A percentile compares a stretch with the other conserved stretches of the same genome.
These are phyloP conservation scores for Chamaetylas fuelleborni DNA, from an alignment of 2,113 vertebrate genomes.

Conservation along the genomic window DNA sequence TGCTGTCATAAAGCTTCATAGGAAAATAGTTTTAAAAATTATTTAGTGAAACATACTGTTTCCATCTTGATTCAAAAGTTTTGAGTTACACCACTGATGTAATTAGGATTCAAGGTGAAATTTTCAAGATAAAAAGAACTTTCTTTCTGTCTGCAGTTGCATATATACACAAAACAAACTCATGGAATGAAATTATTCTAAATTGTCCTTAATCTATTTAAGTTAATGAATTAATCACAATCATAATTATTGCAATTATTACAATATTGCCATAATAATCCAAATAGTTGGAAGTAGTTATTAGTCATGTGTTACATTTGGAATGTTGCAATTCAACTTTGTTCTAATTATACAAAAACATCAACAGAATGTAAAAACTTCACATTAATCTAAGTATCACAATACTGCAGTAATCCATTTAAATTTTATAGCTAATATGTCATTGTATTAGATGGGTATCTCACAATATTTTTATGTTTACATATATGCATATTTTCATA, in stretches of 20 bases:
- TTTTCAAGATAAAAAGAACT: neutral
- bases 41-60: neutral
- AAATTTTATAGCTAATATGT: neutral
- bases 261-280: neutral
- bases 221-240: neutral
- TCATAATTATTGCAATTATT: neutral
- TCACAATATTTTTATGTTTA: neutral
- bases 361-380: neutral
- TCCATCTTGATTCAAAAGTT: neutral
- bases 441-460: neutral
- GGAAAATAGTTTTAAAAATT: neutral
- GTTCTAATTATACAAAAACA: neutral
- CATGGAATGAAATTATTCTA: neutral
- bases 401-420: neutral
- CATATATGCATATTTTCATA: neutral
- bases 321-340: neutral
- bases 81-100: neutral
- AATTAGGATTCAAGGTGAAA: neutral
- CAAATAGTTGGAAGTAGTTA: neutral
- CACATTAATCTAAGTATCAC: neutral
- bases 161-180: neutral
- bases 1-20: neutral
- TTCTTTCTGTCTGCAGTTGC: neutral
- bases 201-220: neutral
- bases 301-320: neutral